Base-by-base conservation (phyloP, 2,113 vertebrate species). In the Phodopus roborovskii region DNA sequence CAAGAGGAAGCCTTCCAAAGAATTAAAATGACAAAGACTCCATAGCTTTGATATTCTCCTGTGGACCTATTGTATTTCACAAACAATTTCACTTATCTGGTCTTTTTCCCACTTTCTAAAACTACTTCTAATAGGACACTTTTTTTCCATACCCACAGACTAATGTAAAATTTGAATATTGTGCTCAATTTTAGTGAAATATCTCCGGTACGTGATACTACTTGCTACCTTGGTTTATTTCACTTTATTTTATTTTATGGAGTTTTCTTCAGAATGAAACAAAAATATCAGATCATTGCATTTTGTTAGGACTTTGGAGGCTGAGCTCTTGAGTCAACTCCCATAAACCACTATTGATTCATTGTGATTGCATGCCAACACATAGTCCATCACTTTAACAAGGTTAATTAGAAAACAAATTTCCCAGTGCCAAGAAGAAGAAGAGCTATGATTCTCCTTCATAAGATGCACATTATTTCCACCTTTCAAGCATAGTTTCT, bases 401-500 rank as follows among this genome's bases (percentile, higher is more conserved):
- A 5, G 58, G 94, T 19, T 64, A 83, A 79, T 36, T 45, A 77
- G 66, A 83, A 95, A 96, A 84, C 28, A 92, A 17, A 70, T 90
- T 70, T 94, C 73, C 48, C 42, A 28, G 66, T 48, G 89, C 15
- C 74, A 36, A 62, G 77, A 78, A 39, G 71, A 91, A 85, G 30
- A 50, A 88, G 84, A 86, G 3, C 75, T 71, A 42, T n/a, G 42
- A 88, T 86, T 86, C 71, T 91, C 53, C 77, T 24, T 4, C 86
- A 53, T 42, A 66, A 58, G 68, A 56, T 39, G 20, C 12, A 87
- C 53, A n/a, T 66, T 33, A 0, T n/a, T 19, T 20, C 73, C 75
- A 30, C 71, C 39, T 50, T 81, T 39, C 20, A 22, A 33, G 60
- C 28, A n/a, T 16, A 45, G 13, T 92, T 66, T 90, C 74, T 78